Conservation (phyloP, 2,113 vertebrate species). For the Telmatochromis bifrenatus region DNA sequence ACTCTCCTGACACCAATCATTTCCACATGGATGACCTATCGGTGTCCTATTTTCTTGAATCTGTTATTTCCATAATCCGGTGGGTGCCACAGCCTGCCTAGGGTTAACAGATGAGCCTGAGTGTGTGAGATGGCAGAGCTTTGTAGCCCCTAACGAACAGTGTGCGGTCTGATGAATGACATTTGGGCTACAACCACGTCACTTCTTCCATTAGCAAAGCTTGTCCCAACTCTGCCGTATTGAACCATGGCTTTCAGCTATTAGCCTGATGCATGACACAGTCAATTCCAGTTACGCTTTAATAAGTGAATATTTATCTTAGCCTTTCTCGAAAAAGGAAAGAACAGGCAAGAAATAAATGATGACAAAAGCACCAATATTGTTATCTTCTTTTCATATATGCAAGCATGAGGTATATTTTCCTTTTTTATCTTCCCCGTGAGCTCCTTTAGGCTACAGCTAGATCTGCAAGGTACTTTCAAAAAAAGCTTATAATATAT, state of each 20-base stretch:
- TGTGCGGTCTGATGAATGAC: slow-evolving; percentile 90
- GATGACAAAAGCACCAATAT: slow-evolving; percentile 48
- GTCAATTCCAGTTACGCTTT: slow-evolving; percentile 95
- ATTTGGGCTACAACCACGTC: slow-evolving; percentile 85
- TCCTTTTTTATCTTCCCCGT: slow-evolving; percentile 14
- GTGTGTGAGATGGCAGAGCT: slow-evolving; percentile 87
- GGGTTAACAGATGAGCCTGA: slow-evolving; percentile 86
- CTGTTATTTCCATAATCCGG: slow-evolving; percentile 76
- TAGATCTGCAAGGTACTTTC: slow-evolving; percentile 12
- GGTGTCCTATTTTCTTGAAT: slow-evolving; percentile 66
- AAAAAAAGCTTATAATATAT: not conserved
- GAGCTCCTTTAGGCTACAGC: not conserved
- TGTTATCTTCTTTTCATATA: slow-evolving; percentile 63
- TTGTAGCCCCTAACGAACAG: slow-evolving; percentile 87
- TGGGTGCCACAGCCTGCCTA: slow-evolving; percentile 73
- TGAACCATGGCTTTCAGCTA: slow-evolving; percentile 88
- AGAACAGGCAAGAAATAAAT: slow-evolving; percentile 29
- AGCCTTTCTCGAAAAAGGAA: slow-evolving; percentile 37
- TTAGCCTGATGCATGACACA: slow-evolving; percentile 96
- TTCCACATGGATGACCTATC: slow-evolving; percentile 68
- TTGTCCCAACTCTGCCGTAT: slow-evolving; percentile 90
- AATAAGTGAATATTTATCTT: slow-evolving; percentile 94
- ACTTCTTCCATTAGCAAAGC: slow-evolving; percentile 98
- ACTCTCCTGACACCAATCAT: slow-evolving; percentile 65
- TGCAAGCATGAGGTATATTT: not conserved